Percentiles rank a stretch among this genome's conserved stretches.
Conservation (phyloP, 2,113 vertebrate genomes). For the Condylura cristata region DNA sequence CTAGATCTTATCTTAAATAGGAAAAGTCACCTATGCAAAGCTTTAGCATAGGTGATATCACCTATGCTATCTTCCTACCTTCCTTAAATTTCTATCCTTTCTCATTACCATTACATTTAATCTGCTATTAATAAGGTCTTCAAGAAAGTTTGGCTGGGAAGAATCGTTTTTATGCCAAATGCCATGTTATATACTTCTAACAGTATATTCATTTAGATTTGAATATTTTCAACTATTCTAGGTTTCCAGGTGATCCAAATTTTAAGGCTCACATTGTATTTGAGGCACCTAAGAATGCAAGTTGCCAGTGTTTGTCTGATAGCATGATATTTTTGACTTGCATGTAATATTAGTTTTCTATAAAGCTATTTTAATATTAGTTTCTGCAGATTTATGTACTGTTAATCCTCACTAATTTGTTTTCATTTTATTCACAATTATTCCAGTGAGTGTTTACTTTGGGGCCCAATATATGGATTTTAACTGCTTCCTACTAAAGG, state of each 20-base stretch:
- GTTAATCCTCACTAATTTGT: not conserved
- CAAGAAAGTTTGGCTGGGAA: not conserved
- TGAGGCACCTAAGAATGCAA: not conserved
- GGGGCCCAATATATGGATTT: not conserved
- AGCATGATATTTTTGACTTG: not conserved
- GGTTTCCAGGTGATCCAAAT: not conserved
- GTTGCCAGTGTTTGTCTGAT: not conserved
- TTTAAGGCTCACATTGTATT: not conserved
- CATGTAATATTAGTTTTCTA: not conserved
- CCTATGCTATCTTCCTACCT: not conserved
- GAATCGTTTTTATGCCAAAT: not conserved
- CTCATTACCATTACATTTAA: not conserved
- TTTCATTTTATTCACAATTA: slow-evolving; percentile 24
- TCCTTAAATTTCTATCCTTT: not conserved
- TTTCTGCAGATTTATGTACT: not conserved
- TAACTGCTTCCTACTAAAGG: not conserved
- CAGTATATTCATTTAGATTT: not conserved
- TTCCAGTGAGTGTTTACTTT: slow-evolving; percentile 14
- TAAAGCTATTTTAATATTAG: slow-evolving; percentile 14
- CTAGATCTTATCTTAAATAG: not conserved
- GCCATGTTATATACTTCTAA: not conserved
- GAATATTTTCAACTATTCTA: slow-evolving; percentile 3
- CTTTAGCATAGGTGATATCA: not conserved
- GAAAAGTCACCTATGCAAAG: not conserved
- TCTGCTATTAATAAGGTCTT: not conserved